Percentiles rank a stretch among this genome's conserved stretches.
Conservation (phyloP, 2,113 vertebrate genomes). For the Poicephalus gulielmi region DNA sequence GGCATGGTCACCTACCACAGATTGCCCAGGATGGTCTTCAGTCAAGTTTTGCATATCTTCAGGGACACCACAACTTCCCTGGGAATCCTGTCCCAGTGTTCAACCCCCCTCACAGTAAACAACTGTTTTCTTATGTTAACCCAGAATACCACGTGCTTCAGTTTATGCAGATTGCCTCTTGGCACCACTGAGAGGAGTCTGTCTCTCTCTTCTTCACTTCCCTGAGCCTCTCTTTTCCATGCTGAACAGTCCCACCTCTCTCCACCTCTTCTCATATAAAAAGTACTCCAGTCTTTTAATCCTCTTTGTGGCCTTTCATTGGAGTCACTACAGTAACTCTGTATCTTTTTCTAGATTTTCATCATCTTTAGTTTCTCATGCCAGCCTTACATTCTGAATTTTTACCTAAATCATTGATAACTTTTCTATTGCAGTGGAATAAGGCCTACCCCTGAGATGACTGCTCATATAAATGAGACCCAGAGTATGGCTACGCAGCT, state of each 20-base stretch:
- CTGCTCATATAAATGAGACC: neutral
- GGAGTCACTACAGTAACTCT: neutral
- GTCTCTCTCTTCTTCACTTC: neutral
- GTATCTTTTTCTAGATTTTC: neutral
- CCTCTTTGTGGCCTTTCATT: neutral
- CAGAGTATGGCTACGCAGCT: fast-evolving
- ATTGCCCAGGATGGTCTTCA: neutral
- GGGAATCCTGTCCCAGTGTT: neutral
- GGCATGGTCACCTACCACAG: neutral
- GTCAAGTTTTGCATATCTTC: neutral
- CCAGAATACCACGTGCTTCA: neutral
- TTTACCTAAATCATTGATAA: neutral
- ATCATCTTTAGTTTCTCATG: neutral
- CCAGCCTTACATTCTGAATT: neutral
- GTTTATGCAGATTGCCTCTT: neutral
- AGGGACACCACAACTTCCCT: neutral
- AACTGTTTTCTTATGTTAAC: neutral
- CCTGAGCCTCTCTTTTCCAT: neutral
- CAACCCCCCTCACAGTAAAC: neutral
- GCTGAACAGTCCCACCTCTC: neutral
- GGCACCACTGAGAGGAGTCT: neutral
- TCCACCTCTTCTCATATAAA: neutral
- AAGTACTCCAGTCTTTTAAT: neutral
- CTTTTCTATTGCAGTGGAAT: neutral
- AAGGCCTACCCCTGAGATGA: neutral